A percentile compares a stretch with the other conserved stretches of the same genome.
Evolutionary conservation across 1,140 invertebrate species (phyloP).

Genomic region (Drosophila takahashii): DNA sequence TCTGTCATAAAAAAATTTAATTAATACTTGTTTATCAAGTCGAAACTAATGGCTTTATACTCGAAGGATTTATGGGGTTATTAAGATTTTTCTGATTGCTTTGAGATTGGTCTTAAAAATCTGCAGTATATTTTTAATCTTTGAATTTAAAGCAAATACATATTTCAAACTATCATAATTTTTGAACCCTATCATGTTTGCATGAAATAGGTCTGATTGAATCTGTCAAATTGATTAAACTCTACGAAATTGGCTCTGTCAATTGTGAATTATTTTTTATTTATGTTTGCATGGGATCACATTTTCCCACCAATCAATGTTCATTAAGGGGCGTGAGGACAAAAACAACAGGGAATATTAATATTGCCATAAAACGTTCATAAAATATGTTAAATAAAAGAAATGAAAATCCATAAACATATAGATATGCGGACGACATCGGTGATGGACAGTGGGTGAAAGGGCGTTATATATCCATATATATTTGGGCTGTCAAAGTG

Average conservation of each 20-base stretch:
- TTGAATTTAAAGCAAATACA: too few species aligned
- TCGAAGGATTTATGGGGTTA: neutral
- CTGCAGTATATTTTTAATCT: too few species aligned
- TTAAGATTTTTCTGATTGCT: neutral
- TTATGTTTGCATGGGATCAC: slow-evolving; percentile 18
- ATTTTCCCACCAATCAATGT: slow-evolving; percentile 12
- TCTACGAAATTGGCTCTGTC: neutral
- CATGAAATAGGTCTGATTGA: slow-evolving; percentile 6
- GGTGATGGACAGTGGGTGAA: slow-evolving; percentile 8
- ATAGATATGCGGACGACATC: slow-evolving; percentile 11
- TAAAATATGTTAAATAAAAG: slow-evolving; percentile 65
- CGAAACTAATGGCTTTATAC: slow-evolving; percentile 30
- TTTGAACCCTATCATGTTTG: neutral
- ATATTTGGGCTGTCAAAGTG: slow-evolving; percentile 45
- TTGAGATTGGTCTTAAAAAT: too few species aligned
- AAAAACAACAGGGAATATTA: slow-evolving; percentile 44
- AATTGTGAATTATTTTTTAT: slow-evolving; percentile 46
- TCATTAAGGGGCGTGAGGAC: slow-evolving; percentile 41
- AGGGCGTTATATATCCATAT: neutral
- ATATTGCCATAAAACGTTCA: slow-evolving; percentile 54
- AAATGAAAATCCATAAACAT: slow-evolving; percentile 46
- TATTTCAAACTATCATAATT: neutral
- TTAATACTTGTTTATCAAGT: slow-evolving; percentile 28
- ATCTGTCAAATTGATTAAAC: slow-evolving; percentile 14
- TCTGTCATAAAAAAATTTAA: slow-evolving; percentile 17